Evolutionary conservation across 2,888 invertebrate genomes (phyloP).

Genomic region (Drosophila glabriapex): DNA sequence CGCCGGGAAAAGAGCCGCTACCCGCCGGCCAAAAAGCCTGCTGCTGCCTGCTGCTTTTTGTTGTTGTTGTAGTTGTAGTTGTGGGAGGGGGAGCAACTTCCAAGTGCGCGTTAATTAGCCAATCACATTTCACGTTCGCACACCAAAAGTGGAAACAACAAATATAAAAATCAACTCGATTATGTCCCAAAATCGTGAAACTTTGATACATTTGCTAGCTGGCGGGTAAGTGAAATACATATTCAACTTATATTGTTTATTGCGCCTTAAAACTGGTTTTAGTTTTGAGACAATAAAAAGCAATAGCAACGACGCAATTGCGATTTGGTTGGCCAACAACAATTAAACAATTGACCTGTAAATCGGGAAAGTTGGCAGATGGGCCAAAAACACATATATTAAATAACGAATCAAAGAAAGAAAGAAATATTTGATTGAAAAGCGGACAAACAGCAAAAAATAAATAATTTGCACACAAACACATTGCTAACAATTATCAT

Average conservation of each 20-base stretch:
- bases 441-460: conserved; percentile 31
- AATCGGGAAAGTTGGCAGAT: conserved; percentile 57
- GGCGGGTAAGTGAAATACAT: conserved; percentile 92
- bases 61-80: not conserved
- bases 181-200: conserved; percentile 89
- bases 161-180: conserved; percentile 37
- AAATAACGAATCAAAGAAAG: conserved; percentile 21
- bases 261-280: conserved; percentile 51
- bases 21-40: conserved; percentile 34
- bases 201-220: conserved; percentile 96
- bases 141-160: not conserved
- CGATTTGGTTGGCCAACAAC: conserved; percentile 44
- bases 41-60: conserved; percentile 14
- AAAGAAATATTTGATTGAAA: conserved; percentile 32
- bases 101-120: conserved; percentile 46
- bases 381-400: conserved; percentile 48
- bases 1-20: conserved; percentile 49
- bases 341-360: conserved; percentile 51
- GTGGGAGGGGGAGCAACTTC: conserved; percentile 14
- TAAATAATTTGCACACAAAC: not conserved
- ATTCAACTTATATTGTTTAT: conserved; percentile 26
- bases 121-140: conserved; percentile 7
- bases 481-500: conserved; percentile 41
- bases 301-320: conserved; percentile 67
- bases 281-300: conserved; percentile 19